Conservation (phyloP, 2,113 vertebrate genomes). For the Notechis scutatus region DNA sequence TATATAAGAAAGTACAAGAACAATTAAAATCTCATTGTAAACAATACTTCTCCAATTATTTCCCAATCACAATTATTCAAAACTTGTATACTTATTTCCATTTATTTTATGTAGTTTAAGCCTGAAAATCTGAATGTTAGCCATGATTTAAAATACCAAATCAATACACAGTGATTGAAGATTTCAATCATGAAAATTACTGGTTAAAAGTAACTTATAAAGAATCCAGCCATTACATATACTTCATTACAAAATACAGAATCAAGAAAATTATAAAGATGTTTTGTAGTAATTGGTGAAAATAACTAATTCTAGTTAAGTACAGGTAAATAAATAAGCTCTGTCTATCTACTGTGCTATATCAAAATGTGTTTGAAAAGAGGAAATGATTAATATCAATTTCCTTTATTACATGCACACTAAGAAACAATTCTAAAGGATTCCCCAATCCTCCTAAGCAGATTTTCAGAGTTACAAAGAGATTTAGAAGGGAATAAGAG, state of each 20-base stretch:
- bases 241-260: neutral
- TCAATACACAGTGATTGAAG: neutral
- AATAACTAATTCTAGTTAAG: neutral
- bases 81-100: neutral
- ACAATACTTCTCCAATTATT: neutral
- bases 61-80: neutral
- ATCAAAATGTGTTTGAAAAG: neutral
- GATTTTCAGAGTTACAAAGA: neutral
- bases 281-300: neutral
- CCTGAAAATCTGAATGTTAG: neutral
- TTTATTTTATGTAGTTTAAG: neutral
- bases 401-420: neutral
- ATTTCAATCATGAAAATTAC: neutral
- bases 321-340: neutral
- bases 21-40: neutral
- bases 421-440: neutral
- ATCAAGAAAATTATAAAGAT: neutral
- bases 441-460: neutral
- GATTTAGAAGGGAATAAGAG: neutral
- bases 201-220: neutral
- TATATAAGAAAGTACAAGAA: neutral
- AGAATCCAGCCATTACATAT: neutral
- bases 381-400: neutral
- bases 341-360: neutral
- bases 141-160: neutral